These are phyloP conservation scores for Ernsta delagoae DNA, from an alignment of 2,888 invertebrate genomes.

Conservation along the genomic window DNA sequence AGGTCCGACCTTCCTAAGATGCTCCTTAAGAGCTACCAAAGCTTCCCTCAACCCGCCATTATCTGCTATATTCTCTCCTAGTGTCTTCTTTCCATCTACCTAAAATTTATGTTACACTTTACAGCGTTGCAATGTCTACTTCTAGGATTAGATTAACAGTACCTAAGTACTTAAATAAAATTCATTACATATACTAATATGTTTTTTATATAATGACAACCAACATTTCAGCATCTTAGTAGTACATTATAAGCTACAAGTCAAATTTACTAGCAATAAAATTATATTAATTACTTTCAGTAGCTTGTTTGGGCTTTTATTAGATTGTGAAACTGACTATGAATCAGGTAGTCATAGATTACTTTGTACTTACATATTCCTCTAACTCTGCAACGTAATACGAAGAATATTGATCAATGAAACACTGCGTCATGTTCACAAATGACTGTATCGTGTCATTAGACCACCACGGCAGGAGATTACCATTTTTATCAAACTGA, in stretches of 20 bases:
- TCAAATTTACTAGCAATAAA: no score
- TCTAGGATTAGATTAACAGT: no score
- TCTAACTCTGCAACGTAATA: constrained; percentile 87
- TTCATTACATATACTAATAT: no score
- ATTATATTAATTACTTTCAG: no score
- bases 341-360: no score
- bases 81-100: constrained; percentile 90
- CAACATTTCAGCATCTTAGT: no score
- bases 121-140: no score
- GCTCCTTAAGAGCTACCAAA: constrained; percentile 87
- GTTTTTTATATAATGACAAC: no score
- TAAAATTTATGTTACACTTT: constrained; percentile 53
- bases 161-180: no score
- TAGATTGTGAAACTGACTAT: no score
- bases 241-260: no score
- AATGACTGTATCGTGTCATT: constrained; percentile 90
- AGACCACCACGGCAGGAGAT: constrained; percentile 96
- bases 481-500: constrained; percentile 93
- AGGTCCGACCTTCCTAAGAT: constrained; percentile 77
- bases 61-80: constrained; percentile 94
- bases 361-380: constrained; percentile 80
- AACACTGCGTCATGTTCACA: constrained; percentile 91
- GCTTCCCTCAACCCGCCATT: constrained; percentile 93
- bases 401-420: constrained; percentile 92
- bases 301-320: no score